These are phyloP conservation scores for Pseudocheirus occidentalis DNA, from an alignment of 2,797 vertebrate genomes.

Conservation along the genomic window DNA sequence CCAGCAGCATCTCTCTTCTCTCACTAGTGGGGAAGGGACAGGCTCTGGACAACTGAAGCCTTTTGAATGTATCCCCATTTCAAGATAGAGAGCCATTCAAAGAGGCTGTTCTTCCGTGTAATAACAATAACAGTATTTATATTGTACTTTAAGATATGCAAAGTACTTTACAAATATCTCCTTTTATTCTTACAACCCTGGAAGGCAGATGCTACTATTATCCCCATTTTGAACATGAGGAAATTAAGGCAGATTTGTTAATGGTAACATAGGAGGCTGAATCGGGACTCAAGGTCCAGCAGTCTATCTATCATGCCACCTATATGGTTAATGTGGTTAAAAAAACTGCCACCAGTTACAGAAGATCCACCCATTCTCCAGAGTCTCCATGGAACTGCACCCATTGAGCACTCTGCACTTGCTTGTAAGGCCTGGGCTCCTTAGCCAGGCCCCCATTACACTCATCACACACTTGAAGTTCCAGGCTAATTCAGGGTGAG, in stretches of 20 bases:
- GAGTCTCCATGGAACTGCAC: background rate
- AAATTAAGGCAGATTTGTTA: background rate
- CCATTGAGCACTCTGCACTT: too few relatives aligned
- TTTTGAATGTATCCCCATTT: too few relatives aligned
- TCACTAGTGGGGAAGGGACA: too few relatives aligned
- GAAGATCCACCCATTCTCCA: background rate
- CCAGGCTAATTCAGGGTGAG: too few relatives aligned
- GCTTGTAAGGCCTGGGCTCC: too few relatives aligned
- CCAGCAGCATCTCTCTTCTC: too few relatives aligned
- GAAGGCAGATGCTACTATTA: background rate
- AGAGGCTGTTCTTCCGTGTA: too few relatives aligned
- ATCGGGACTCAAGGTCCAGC: background rate
- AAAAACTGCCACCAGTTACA: background rate
- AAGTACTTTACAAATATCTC: background rate
- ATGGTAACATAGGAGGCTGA: background rate
- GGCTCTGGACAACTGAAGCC: too few relatives aligned
- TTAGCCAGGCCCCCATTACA: background rate
- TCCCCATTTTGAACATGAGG: background rate
- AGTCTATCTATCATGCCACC: background rate
- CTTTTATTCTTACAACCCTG: background rate
- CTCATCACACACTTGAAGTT: background rate
- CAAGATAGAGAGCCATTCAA: too few relatives aligned
- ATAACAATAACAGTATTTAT: too few relatives aligned
- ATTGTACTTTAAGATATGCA: background rate
- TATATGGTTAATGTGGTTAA: background rate